Percentiles rank a stretch among this genome's conserved stretches.
Evolutionary conservation across 1,140 invertebrate species (phyloP).

Genomic region (Ceratitis capitata): DNA sequence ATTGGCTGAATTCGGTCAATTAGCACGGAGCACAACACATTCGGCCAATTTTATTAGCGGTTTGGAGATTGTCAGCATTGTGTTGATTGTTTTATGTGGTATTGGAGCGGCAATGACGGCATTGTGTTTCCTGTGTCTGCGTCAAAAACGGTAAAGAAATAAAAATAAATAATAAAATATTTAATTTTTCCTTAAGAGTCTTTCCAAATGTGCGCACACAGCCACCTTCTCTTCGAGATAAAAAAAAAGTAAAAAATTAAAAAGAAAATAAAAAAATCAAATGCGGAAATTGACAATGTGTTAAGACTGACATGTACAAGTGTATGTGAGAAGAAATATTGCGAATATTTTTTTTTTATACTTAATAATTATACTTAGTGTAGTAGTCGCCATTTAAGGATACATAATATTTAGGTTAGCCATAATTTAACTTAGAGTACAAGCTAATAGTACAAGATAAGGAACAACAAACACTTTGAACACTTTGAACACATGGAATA

Average conservation of each 20-base stretch:
- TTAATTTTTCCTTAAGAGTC: background rate
- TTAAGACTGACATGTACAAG: background rate
- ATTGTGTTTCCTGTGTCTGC: constrained; percentile 79
- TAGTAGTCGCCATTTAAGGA: constrained; percentile 2
- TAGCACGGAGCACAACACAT: constrained; percentile 54
- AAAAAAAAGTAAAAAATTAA: too few species aligned
- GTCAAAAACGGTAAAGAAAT: constrained; percentile 71
- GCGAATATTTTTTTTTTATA: background rate
- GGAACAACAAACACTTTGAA: too few species aligned
- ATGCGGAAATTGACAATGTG: too few species aligned
- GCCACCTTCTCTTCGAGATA: too few species aligned
- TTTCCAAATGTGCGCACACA: background rate
- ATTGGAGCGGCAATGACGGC: constrained; percentile 80
- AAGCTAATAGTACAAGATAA: background rate
- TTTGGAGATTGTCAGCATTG: constrained; percentile 81
- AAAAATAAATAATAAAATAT: background rate
- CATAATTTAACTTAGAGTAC: background rate
- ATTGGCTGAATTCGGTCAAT: constrained; percentile 67
- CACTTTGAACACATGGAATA: background rate
- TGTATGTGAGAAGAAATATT: background rate
- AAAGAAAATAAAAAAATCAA: too few species aligned
- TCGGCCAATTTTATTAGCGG: constrained; percentile 69
- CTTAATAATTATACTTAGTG: background rate
- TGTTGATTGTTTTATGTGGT: constrained; percentile 81
- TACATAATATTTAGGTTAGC: constrained; percentile 9